phyloP scores from a whole-genome alignment of 2,888 invertebrate species.

The Orthonychiurus folsomi region DNA sequence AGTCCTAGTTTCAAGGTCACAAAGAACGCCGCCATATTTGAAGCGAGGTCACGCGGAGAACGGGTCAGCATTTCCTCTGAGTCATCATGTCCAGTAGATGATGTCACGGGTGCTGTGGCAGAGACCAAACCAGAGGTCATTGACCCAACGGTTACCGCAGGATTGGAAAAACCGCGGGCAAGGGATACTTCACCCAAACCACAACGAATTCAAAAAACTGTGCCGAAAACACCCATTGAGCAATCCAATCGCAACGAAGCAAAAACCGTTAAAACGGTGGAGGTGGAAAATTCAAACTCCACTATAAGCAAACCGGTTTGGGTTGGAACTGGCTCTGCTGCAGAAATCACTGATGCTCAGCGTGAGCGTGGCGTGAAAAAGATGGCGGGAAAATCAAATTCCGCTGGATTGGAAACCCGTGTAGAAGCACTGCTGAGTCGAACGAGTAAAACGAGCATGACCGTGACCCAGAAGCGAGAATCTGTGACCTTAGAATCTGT shows the following conservation, averaged over 20 bases:
- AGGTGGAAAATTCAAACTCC: no score
- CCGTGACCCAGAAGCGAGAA: neutral
- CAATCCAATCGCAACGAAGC: no score
- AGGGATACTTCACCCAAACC: no score
- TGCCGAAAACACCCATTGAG: no score
- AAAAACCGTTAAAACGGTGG: neutral
- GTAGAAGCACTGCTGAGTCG: neutral
- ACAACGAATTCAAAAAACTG: no score
- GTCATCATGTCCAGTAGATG: conserved; percentile 15
- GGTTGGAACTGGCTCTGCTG: no score
- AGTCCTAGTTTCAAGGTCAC: conserved; percentile 24
- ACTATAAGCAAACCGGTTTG: no score
- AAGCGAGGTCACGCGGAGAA: conserved; percentile 37
- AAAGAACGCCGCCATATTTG: conserved; percentile 36
- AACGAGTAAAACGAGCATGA: neutral
- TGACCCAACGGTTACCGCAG: no score
- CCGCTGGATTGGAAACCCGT: conserved; percentile 3
- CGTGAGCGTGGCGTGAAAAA: no score
- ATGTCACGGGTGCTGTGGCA: neutral
- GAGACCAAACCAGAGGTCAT: no score
- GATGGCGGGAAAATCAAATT: neutral
- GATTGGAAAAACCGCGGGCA: no score
- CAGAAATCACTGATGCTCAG: no score
- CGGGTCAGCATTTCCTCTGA: conserved; percentile 36
- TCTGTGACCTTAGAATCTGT: neutral